Evolutionary conservation across 1,140 invertebrate genomes (phyloP).

Genomic region (Lepeophtheirus salmonis): DNA sequence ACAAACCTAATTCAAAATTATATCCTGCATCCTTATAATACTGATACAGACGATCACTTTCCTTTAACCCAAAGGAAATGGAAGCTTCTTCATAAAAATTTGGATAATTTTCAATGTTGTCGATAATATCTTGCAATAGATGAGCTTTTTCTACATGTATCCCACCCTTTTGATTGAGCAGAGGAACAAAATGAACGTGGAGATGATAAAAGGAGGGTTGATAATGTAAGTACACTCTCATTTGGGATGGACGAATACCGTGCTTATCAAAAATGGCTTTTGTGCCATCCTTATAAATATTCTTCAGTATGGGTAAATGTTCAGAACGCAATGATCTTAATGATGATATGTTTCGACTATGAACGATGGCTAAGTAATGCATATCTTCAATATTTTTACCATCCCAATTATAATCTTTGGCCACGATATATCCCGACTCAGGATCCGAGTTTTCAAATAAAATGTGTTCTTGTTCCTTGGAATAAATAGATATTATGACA

Average conservation of each 20-base stretch:
- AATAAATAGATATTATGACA: neutral
- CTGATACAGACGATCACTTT: conserved; percentile 10
- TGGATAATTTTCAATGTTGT: conserved; percentile 57
- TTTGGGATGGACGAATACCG: conserved; percentile 42
- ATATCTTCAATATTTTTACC: conserved; percentile 49
- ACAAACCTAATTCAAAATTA: neutral
- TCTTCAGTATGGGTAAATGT: conserved; percentile 63
- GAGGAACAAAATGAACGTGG: conserved; percentile 77
- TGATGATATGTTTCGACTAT: conserved; percentile 50
- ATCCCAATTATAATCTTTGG: conserved; percentile 90
- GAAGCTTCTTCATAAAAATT: conserved; percentile 68
- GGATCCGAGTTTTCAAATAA: conserved; percentile 61
- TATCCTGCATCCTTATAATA: conserved; percentile 4
- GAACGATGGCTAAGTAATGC: conserved; percentile 61
- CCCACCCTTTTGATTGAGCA: conserved; percentile 59
- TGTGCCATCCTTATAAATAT: conserved; percentile 48
- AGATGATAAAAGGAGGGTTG: conserved; percentile 92
- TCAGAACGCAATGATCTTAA: conserved; percentile 53
- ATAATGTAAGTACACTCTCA: conserved; percentile 80
- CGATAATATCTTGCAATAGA: conserved; percentile 67
- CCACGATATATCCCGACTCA: conserved; percentile 59
- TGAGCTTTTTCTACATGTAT: conserved; percentile 62
- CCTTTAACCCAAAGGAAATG: conserved; percentile 34
- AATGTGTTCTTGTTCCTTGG: conserved; percentile 60
- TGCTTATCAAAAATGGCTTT: conserved; percentile 59